These are phyloP conservation scores for Eilema caniola DNA, from an alignment of 2,888 invertebrate species.

Conservation along the genomic window DNA sequence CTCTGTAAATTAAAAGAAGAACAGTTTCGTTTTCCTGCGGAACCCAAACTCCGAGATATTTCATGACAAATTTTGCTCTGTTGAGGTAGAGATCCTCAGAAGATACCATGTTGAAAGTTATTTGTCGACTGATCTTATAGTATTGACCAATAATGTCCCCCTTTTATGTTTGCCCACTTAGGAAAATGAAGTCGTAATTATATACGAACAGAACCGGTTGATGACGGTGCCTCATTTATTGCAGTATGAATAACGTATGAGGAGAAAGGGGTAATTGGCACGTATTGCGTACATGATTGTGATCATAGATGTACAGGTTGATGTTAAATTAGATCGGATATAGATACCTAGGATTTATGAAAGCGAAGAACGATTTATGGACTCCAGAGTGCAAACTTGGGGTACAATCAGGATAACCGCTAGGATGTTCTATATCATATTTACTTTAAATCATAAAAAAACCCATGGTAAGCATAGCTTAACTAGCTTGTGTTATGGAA, in stretches of 20 bases:
- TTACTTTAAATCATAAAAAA: too few species aligned
- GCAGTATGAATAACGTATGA: conserved; percentile 27
- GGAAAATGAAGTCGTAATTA: conserved; percentile 40
- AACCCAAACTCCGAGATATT: conserved; percentile 76
- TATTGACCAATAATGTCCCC: not conserved
- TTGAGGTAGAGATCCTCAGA: conserved; percentile 70
- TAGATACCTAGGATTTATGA: too few species aligned
- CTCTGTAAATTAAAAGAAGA: conserved; percentile 57
- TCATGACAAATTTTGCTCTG: conserved; percentile 77
- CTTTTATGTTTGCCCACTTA: conserved; percentile 28
- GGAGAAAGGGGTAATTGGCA: conserved; percentile 38
- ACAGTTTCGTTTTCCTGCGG: conserved; percentile 58
- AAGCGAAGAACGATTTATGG: too few species aligned
- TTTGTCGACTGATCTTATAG: not conserved
- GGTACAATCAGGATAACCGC: too few species aligned
- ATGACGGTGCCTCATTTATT: conserved; percentile 30
- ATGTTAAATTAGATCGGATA: not conserved
- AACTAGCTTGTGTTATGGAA: too few species aligned
- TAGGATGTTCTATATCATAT: too few species aligned
- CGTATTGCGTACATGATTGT: not conserved
- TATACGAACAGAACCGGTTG: conserved; percentile 33
- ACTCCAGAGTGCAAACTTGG: not conserved
- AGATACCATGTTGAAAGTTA: conserved; percentile 28
- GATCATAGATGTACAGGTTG: not conserved
- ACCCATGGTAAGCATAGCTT: too few species aligned